phyloP scores from a whole-genome alignment of 2,797 vertebrate genomes.

The Odontamblyopus rebecca region DNA sequence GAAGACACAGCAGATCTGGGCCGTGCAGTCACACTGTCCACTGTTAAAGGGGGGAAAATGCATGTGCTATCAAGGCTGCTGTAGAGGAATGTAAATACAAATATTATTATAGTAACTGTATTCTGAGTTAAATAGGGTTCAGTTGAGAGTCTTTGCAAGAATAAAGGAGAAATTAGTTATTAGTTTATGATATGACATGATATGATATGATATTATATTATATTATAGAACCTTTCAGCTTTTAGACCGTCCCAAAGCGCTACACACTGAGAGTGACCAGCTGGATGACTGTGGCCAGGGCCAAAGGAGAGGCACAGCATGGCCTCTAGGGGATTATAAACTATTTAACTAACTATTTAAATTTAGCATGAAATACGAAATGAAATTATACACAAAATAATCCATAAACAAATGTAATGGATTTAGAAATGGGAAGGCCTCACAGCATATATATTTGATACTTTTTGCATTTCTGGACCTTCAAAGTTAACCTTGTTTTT shows the following conservation, averaged over 20 bases:
- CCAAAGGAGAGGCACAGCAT: slow-evolving; percentile 53
- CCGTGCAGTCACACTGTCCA: slow-evolving; percentile 71
- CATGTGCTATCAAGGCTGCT: background rate
- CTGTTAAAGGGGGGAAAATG: slow-evolving; percentile 70
- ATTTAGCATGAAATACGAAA: background rate
- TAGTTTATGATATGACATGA: too few species aligned
- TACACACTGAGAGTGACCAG: slow-evolving; percentile 59
- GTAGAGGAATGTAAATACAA: background rate
- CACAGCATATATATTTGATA: background rate
- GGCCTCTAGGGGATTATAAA: slow-evolving; percentile 65
- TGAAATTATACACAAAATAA: background rate
- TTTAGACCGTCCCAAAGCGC: slow-evolving; percentile 61
- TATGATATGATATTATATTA: background rate
- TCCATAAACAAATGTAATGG: background rate
- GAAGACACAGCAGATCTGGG: slow-evolving; percentile 69
- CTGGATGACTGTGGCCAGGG: slow-evolving; percentile 66
- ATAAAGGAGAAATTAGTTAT: background rate
- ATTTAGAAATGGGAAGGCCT: background rate
- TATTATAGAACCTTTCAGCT: slow-evolving; percentile 53
- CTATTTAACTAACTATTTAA: background rate
- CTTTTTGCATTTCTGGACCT: background rate
- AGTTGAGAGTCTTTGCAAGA: too few species aligned
- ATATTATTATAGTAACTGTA: background rate
- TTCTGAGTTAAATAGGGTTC: too few species aligned
- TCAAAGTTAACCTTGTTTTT: background rate